A percentile compares a stretch with the other conserved stretches of the same genome.
These are phyloP conservation scores for Corynorhinus townsendii DNA, from an alignment of 2,113 vertebrate species.

Conservation along the genomic window DNA sequence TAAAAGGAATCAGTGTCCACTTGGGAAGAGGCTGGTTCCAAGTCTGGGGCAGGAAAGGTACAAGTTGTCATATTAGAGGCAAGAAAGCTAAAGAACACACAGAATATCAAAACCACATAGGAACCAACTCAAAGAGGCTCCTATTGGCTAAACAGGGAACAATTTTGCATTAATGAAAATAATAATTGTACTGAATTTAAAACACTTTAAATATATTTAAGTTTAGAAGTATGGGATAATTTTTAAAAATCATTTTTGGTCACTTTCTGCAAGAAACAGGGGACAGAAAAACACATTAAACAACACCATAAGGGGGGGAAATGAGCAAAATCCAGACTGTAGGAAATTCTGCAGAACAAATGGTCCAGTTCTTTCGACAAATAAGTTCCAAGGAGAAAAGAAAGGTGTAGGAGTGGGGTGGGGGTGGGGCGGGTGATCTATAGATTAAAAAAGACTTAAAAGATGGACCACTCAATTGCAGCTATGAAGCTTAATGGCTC, in stretches of 20 bases:
- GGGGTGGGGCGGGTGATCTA: neutral
- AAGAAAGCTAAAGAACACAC: neutral
- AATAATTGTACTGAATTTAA: neutral
- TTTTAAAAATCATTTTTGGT: neutral
- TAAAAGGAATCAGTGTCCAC: neutral
- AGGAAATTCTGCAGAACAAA: neutral
- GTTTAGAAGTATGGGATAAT: neutral
- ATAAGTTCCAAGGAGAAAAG: neutral
- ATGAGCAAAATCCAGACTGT: neutral
- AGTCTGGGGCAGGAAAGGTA: neutral
- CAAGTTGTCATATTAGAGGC: neutral
- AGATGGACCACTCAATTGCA: neutral
- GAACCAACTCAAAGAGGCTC: neutral
- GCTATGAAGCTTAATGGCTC: neutral
- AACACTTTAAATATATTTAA: neutral
- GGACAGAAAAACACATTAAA: neutral
- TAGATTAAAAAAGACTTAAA: neutral
- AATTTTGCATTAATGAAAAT: neutral
- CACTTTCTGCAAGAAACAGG: neutral
- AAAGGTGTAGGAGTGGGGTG: neutral
- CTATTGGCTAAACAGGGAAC: neutral
- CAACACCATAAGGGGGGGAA: neutral
- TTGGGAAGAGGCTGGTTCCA: neutral
- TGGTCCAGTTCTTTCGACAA: neutral
- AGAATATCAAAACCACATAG: neutral